Evolutionary conservation across 2,797 vertebrate species (phyloP).

Genomic region (Masticophis lateralis): DNA sequence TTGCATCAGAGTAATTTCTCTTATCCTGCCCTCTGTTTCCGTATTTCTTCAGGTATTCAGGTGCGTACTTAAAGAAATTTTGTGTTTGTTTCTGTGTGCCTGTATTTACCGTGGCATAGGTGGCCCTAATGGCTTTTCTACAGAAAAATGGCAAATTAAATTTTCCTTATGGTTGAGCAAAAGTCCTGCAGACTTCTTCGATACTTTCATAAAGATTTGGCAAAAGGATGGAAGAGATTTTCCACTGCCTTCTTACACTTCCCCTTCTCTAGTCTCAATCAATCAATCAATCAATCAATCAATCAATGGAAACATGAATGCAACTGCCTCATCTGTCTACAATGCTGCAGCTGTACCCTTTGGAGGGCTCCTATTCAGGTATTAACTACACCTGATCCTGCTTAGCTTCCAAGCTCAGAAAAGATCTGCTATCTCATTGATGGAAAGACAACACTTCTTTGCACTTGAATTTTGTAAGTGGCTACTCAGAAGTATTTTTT

Average conservation of each 20-base stretch:
- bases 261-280: background rate
- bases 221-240: background rate
- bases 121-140: background rate
- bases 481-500: background rate
- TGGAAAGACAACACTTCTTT: background rate
- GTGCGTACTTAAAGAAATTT: background rate
- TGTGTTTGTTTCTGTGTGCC: background rate
- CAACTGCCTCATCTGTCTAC: background rate
- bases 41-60: background rate
- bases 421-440: background rate
- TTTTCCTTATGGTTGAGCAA: background rate
- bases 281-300: no score
- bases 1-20: background rate
- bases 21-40: background rate
- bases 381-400: background rate
- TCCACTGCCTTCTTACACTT: background rate
- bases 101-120: background rate
- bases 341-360: background rate
- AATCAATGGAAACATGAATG: background rate
- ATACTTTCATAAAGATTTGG: background rate
- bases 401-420: background rate
- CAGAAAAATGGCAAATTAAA: background rate
- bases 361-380: background rate
- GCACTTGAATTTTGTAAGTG: background rate
- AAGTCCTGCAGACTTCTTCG: background rate